Conservation (phyloP, 2,888 invertebrate genomes). For the Hololepta plana region DNA sequence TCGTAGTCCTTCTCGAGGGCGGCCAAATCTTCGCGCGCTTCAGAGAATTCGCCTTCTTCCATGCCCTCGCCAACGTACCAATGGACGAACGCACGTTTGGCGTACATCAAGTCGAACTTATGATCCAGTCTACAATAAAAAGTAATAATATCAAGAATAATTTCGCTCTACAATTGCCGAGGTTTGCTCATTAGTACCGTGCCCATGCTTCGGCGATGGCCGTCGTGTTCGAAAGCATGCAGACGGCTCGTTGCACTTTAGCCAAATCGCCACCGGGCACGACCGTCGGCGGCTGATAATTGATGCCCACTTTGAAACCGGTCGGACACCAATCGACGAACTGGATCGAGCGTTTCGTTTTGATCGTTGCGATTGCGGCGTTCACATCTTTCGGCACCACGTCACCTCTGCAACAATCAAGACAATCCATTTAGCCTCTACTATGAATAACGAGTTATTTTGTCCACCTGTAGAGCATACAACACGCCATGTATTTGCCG, state of each 20-base stretch:
- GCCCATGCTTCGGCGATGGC: constrained; percentile 96
- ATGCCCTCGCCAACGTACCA: constrained; percentile 86
- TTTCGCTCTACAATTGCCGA: neutral
- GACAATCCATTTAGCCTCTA: constrained; percentile 1
- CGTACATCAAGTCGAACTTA: constrained; percentile 93
- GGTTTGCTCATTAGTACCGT: constrained; percentile 37
- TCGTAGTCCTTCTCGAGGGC: constrained; percentile 67
- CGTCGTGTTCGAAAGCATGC: constrained; percentile 94
- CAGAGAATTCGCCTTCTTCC: constrained; percentile 75
- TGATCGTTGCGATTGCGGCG: constrained; percentile 82
- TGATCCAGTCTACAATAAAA: constrained; percentile 53
- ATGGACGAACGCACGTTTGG: constrained; percentile 89
- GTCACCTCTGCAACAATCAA: constrained; percentile 47
- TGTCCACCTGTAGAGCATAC: constrained; percentile 67
- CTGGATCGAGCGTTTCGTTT: constrained; percentile 83
- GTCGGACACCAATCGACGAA: constrained; percentile 83
- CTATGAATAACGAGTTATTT: neutral
- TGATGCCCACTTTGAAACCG: constrained; percentile 72
- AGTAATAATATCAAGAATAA: neutral
- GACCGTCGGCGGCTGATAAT: constrained; percentile 87
- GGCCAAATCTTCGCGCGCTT: constrained; percentile 72
- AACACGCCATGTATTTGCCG: constrained; percentile 88
- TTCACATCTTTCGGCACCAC: constrained; percentile 85
- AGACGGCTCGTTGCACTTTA: constrained; percentile 89
- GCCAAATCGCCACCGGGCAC: constrained; percentile 90